Percentiles rank a stretch among this genome's conserved stretches.
Conservation (phyloP, 1,140 invertebrate genomes). For the Steinernema khuongi region DNA sequence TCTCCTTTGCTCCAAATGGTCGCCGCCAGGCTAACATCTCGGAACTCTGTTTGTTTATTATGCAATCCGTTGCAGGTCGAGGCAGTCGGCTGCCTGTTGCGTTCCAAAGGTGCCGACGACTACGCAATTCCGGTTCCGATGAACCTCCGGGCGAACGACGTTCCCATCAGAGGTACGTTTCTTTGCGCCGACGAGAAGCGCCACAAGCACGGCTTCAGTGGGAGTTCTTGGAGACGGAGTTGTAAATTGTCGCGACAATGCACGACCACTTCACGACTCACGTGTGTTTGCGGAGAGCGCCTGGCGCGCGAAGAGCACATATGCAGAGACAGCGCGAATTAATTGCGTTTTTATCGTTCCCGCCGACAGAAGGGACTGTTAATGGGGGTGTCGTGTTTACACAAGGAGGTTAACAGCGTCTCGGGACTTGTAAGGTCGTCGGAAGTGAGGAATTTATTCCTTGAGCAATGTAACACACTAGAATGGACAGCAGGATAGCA, state of each 20-base stretch:
- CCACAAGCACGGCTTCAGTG: too few relatives aligned
- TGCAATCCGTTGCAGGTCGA: slow-evolving; percentile 71
- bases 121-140: slow-evolving; percentile 64
- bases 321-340: too few relatives aligned
- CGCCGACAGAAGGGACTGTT: too few relatives aligned
- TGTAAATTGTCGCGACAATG: neutral
- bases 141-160: slow-evolving; percentile 37
- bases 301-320: neutral
- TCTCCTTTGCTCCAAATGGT: neutral
- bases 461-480: too few relatives aligned
- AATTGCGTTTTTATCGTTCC: too few relatives aligned
- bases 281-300: slow-evolving; percentile 2
- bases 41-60: neutral
- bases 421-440: too few relatives aligned
- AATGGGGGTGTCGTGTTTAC: too few relatives aligned
- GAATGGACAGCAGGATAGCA: too few relatives aligned
- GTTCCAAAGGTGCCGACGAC: slow-evolving; percentile 79
- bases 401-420: too few relatives aligned
- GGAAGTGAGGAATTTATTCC: too few relatives aligned
- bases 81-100: slow-evolving; percentile 77
- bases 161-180: slow-evolving; percentile 31
- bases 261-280: neutral
- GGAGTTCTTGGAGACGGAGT: too few relatives aligned
- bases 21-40: neutral
- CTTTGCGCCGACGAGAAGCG: neutral